A percentile compares a stretch with the other conserved stretches of the same genome.
These are phyloP conservation scores for Calypte anna DNA, from an alignment of 2,113 vertebrate genomes.

Conservation along the genomic window DNA sequence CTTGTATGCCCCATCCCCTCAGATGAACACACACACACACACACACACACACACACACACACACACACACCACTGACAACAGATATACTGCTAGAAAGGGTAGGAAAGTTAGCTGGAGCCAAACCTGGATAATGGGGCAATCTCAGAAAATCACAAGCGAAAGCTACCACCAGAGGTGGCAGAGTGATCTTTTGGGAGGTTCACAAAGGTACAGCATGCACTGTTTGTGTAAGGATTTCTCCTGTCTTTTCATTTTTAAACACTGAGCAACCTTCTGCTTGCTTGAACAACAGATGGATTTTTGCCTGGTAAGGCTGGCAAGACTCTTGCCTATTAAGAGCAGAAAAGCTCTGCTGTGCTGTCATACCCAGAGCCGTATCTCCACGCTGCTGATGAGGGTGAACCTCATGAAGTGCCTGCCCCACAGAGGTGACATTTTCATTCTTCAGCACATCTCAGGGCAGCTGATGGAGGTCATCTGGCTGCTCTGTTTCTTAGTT, in stretches of 20 bases:
- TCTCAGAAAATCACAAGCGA: background rate
- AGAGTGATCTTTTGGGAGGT: background rate
- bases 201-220: background rate
- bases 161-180: background rate
- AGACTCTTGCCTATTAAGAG: background rate
- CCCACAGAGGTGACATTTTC: background rate
- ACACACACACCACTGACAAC: background rate
- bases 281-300: background rate
- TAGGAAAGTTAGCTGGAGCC: background rate
- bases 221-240: background rate
- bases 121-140: background rate
- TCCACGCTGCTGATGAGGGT: background rate
- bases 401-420: background rate
- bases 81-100: background rate
- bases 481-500: background rate
- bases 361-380: background rate
- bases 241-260: background rate
- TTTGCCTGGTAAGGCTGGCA: background rate
- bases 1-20: background rate
- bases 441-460: background rate
- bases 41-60: rapidly evolving
- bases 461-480: background rate
- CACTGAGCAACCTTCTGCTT: background rate
- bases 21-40: background rate
- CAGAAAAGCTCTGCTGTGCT: background rate